Evolutionary conservation across 2,797 vertebrate species (phyloP), one percentile per base, ranked within the genome.

Genomic region (Propithecus deckenii): DNA sequence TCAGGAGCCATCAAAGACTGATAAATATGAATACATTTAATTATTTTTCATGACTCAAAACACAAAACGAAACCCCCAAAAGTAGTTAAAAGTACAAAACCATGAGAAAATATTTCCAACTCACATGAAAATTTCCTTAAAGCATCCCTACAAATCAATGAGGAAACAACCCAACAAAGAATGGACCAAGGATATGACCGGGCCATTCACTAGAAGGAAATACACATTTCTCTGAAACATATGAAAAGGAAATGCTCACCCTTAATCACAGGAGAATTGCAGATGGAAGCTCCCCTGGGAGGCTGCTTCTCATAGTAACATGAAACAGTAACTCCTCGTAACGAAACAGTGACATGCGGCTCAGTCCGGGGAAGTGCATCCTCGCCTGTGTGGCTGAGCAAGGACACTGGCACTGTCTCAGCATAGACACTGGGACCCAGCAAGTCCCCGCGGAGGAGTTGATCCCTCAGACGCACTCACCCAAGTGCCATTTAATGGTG

Each of bases 1-100:
- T 86, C 83, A 90, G 87, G 72, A 96, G 86, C 87, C 72, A 46
- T 57, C 32, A 91, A 96, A 92, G 69, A 52, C 50, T 35, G 85
- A 96, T 88, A 94, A 79, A 89, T 72, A 48, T 38, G 84, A 87
- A 43, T 61, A 57, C 2, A 6, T 57, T 50, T 38, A 50, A 52
- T 2, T 71, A 92, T 90, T 71, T 69, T 69, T n/a, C 52, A 80
- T 93, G 95, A 92, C 32, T 32, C 50, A 22, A 65, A 88, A 75
- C 46, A 59, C 88, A 88, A 65, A 72, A 52, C 7, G n/a, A 76
- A 50, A 14, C 46, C 57, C 57, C 25, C 7, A 8, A 79, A 93
- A 65, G 35, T 32, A 80, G 32, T 50, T 32, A 25, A 93, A 78
- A 96, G 13, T 12, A 48, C 17, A 69, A 86, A 80, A 87, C 28